Conservation (phyloP, 2,888 invertebrate genomes). For the Ectemnius cavifrons region DNA sequence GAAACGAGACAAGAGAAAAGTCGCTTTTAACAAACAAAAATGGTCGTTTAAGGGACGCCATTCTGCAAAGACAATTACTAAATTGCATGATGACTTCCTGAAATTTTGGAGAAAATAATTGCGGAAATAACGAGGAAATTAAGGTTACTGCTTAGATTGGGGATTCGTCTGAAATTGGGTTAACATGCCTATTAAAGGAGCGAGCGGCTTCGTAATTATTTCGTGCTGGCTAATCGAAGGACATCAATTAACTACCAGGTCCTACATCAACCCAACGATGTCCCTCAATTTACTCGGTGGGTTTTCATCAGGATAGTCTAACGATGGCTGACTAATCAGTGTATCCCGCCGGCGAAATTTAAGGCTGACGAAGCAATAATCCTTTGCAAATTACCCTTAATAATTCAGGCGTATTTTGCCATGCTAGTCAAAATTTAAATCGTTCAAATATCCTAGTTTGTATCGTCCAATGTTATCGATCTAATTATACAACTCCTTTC, state of each 20-base stretch:
- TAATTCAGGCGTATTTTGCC: not conserved
- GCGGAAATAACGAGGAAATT: not conserved
- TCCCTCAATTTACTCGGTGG: not conserved
- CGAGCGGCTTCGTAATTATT: not conserved
- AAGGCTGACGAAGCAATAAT: not conserved
- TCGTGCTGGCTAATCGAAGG: not conserved
- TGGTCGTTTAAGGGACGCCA: not conserved
- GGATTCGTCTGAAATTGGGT: not conserved
- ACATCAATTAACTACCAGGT: not conserved
- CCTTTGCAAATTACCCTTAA: no score
- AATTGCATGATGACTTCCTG: no score
- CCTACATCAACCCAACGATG: not conserved
- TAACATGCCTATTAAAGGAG: not conserved
- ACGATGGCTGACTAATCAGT: not conserved
- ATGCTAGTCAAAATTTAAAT: constrained; percentile 1
- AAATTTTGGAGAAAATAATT: no score
- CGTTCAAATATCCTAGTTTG: not conserved
- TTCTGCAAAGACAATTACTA: not conserved
- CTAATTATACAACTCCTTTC: not conserved
- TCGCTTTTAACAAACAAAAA: not conserved
- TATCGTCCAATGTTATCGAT: not conserved
- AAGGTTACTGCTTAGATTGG: not conserved
- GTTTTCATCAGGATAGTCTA: not conserved
- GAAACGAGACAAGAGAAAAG: not conserved
- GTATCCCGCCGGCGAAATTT: not conserved